Base-by-base conservation (phyloP, 53 echinoderm and acorn worm species). In the Pentamera pediparva region DNA sequence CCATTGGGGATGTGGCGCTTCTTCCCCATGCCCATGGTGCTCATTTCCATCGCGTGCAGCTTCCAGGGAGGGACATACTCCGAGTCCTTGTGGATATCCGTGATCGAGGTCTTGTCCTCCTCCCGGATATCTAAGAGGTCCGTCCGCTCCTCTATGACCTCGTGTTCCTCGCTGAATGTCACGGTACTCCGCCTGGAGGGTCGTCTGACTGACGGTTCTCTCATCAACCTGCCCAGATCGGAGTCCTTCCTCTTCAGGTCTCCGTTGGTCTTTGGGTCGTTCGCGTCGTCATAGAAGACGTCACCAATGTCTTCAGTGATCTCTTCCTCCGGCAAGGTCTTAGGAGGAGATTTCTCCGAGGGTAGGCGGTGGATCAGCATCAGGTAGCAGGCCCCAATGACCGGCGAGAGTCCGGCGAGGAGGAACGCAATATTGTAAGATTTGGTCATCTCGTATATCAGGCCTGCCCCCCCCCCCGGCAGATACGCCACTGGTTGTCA, bases 351-450 rank as follows among this genome's bases (percentile, higher is more conserved):
- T 4, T 54, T 35, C n/a, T 55, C 62, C 11, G 21, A 35, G 20
- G 71, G 74, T 33, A 31, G 34, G 11, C 72, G 82, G 12, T 79
- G 38, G 37, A 94, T 59, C 61, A 87, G 82, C 50, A 87, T 90
- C 9, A 90, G 85, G 20, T 85, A 85, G 70, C 85, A 96, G 13
- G 91, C 88, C 1, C 81, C 85, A 24, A 96, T 74, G 59, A 96
- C 85, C 10, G 96, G 88, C 4, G 96, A 85, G 0, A 82, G 71
- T 9, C 96, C 96, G 2, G 96, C 78, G 0, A 85, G 74, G 39
- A 88, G 76, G 74, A 96, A 91, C 26, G 96, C 95, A 11, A 91
- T 26, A 31, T 85, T 80, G 69, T 95, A 95, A 25, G 83, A 80
- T 11, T 72, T 61, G 1, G 78, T 78, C 13, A 64, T 18, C 49